phyloP scores from a whole-genome alignment of 1,140 invertebrate species.

The Tetramorium alpestre region DNA sequence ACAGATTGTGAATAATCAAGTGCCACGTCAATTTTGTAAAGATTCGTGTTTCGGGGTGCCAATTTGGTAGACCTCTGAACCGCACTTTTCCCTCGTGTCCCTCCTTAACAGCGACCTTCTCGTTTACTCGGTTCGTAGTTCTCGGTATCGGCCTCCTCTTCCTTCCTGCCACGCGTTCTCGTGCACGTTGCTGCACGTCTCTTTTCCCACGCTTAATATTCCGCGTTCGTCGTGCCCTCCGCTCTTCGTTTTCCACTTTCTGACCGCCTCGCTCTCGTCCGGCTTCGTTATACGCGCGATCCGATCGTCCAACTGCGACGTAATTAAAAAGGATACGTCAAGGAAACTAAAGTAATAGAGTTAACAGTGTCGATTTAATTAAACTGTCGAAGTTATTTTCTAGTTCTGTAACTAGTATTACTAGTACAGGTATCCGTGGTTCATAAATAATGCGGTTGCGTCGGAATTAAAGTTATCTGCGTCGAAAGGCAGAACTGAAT shows the following conservation, averaged over 20 bases:
- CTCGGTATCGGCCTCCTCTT: neutral
- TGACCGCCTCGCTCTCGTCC: neutral
- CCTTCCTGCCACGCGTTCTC: slow-evolving; percentile 28
- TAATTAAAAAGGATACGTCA: slow-evolving; percentile 10
- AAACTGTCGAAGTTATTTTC: neutral
- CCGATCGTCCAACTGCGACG: neutral
- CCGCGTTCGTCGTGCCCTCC: slow-evolving; percentile 53
- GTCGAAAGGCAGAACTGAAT: neutral
- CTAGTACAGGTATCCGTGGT: too few relatives aligned
- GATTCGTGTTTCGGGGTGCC: too few relatives aligned
- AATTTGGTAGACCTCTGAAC: too few relatives aligned
- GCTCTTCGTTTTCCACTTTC: slow-evolving; percentile 42
- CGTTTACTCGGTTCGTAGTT: neutral
- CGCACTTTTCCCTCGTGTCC: neutral
- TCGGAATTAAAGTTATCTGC: neutral
- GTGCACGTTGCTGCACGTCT: slow-evolving; percentile 42
- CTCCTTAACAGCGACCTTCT: neutral
- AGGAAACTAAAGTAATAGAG: neutral
- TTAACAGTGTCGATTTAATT: slow-evolving; percentile 23
- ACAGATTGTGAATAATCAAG: too few relatives aligned
- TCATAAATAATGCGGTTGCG: too few relatives aligned
- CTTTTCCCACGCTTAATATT: slow-evolving; percentile 54
- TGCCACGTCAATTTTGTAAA: too few relatives aligned
- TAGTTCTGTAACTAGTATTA: neutral
- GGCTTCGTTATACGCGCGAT: neutral